Percentiles rank a stretch among this genome's conserved stretches.
Evolutionary conservation across 2,797 vertebrate species (phyloP).

Genomic region (Gymnodraco acuticeps): DNA sequence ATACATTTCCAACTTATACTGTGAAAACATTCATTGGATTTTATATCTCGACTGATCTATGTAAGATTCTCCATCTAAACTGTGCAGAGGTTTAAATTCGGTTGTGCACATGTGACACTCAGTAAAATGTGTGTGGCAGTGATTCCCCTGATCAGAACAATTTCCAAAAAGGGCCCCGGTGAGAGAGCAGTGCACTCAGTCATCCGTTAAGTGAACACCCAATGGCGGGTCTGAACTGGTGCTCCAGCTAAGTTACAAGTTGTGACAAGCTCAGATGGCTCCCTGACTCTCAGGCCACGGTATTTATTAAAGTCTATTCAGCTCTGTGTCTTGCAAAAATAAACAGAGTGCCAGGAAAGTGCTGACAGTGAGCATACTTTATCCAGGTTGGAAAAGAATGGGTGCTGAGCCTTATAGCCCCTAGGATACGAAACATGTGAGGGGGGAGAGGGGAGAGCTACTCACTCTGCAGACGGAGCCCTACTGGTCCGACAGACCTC

Average conservation of each 20-base stretch:
- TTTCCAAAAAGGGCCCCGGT: slow-evolving; percentile 62
- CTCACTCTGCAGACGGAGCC: slow-evolving; percentile 51
- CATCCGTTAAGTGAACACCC: slow-evolving; percentile 72
- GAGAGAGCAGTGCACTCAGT: slow-evolving; percentile 65
- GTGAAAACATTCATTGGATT: too few species aligned
- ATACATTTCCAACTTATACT: too few species aligned
- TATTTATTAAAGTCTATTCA: slow-evolving; percentile 88
- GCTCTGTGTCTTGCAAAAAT: slow-evolving; percentile 84
- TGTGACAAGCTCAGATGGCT: slow-evolving; percentile 87
- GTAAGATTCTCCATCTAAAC: neutral
- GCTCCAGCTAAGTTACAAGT: slow-evolving; percentile 83
- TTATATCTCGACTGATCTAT: neutral
- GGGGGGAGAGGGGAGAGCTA: slow-evolving; percentile 29
- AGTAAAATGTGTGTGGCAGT: slow-evolving; percentile 32
- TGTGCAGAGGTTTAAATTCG: slow-evolving; percentile 6
- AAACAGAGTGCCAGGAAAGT: slow-evolving; percentile 86
- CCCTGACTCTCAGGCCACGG: slow-evolving; percentile 78
- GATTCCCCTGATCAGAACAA: slow-evolving; percentile 40
- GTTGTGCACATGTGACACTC: slow-evolving; percentile 27
- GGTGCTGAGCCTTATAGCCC: slow-evolving; percentile 67
- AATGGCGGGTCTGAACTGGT: slow-evolving; percentile 69
- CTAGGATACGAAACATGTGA: slow-evolving; percentile 60
- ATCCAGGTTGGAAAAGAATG: slow-evolving; percentile 80
- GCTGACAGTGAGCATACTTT: slow-evolving; percentile 85
- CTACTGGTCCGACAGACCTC: slow-evolving; percentile 42